Percentiles rank a stretch among this genome's conserved stretches.
These are phyloP conservation scores for Dasypus novemcinctus DNA, from an alignment of 2,113 vertebrate species.

Conservation along the genomic window DNA sequence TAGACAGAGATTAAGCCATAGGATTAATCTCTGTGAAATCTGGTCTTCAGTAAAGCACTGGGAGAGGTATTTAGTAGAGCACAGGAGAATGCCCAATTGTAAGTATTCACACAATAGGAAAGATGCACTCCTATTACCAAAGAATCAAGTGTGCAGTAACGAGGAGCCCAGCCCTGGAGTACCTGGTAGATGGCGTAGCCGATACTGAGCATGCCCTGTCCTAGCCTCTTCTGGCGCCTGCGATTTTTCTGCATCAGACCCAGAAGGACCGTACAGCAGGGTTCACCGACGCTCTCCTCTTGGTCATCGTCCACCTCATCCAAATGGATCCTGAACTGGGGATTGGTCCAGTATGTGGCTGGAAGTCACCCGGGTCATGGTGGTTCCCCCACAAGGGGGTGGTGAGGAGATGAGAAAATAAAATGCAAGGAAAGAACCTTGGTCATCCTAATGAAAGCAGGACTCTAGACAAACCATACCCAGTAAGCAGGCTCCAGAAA, in stretches of 20 bases:
- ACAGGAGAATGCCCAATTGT: background rate
- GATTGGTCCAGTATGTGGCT: conserved; percentile 90
- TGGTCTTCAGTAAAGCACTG: background rate
- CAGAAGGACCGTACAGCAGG: conserved; percentile 86
- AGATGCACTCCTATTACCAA: background rate
- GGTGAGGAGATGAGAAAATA: background rate
- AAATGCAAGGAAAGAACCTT: background rate
- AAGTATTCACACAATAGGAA: background rate
- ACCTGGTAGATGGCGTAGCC: conserved; percentile 89
- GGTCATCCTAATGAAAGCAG: background rate
- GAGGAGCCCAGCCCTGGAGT: background rate
- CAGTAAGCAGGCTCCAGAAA: background rate
- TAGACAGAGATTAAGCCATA: background rate
- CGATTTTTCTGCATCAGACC: conserved; percentile 93
- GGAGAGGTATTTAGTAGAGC: background rate
- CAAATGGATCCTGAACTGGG: conserved; percentile 88
- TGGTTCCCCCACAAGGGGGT: background rate
- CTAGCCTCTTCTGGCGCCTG: conserved; percentile 84
- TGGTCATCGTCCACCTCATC: conserved; percentile 87
- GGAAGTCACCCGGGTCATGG: background rate
- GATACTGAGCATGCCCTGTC: conserved; percentile 87
- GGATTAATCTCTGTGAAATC: background rate
- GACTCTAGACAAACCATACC: too few species aligned
- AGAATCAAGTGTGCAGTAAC: accelerated
- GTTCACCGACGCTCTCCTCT: conserved; percentile 80